These are phyloP conservation scores for Daktulosphaira vitifoliae DNA, from an alignment of 1,140 invertebrate genomes.

Conservation along the genomic window DNA sequence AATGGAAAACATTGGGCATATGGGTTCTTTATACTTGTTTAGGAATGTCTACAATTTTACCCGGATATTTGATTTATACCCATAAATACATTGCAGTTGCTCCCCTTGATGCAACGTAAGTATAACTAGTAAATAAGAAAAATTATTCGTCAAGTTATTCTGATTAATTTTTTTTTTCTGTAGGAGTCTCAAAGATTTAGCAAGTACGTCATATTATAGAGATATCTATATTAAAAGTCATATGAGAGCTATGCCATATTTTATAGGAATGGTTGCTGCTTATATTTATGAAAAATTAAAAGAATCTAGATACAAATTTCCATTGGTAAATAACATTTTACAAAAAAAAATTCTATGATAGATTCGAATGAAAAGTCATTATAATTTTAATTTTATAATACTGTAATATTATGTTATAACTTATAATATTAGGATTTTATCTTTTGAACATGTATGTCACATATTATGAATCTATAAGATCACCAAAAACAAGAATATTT, in stretches of 20 bases:
- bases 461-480: not conserved
- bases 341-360: not conserved
- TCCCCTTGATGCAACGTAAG: too few species aligned
- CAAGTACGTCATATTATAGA: conserved; percentile 36
- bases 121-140: not conserved
- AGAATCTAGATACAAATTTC: conserved; percentile 47
- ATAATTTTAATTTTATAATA: too few species aligned
- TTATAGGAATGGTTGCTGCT: conserved; percentile 54
- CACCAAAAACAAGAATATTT: too few species aligned
- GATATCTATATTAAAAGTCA: conserved; percentile 60
- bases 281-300: conserved; percentile 56
- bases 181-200: conserved; percentile 1
- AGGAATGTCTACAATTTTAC: not conserved
- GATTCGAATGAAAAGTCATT: not conserved
- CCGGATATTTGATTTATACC: conserved; percentile 3
- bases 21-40: not conserved
- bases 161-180: too few species aligned
- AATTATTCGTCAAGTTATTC: too few species aligned
- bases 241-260: conserved; percentile 58
- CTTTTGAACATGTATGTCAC: too few species aligned
- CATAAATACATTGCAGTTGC: too few species aligned
- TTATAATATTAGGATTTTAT: too few species aligned
- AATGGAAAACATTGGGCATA: not conserved
- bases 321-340: conserved; percentile 38
- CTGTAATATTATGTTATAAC: too few species aligned